Evolutionary conservation across 1,140 invertebrate species (phyloP).

Genomic region (Heliothis virescens): DNA sequence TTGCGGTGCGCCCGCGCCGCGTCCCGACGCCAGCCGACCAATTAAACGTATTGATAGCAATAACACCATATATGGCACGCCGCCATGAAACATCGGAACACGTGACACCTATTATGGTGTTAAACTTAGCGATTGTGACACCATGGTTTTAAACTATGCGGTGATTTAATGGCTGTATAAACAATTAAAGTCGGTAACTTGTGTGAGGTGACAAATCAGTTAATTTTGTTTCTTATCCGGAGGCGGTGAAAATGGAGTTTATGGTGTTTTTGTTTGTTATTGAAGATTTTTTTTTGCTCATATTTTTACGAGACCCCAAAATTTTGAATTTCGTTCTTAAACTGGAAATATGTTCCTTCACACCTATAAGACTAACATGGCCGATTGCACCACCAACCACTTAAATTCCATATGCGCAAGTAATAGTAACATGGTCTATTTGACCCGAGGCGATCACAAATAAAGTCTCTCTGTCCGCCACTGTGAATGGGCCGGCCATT

Average conservation of each 20-base stretch:
- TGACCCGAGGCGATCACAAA: conserved; percentile 52
- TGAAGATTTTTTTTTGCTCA: too few relatives aligned
- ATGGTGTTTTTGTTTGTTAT: too few relatives aligned
- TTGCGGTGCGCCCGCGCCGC: conserved; percentile 50
- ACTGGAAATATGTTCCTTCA: too few relatives aligned
- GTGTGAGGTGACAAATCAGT: conserved; percentile 16
- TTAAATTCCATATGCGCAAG: conserved; percentile 40
- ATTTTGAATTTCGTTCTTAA: too few relatives aligned
- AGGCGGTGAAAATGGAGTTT: neutral
- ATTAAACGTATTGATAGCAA: conserved; percentile 76
- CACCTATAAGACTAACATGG: neutral
- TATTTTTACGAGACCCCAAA: too few relatives aligned
- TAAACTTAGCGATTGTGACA: conserved; percentile 55
- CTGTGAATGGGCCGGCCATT: conserved; percentile 64
- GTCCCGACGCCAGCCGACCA: conserved; percentile 52
- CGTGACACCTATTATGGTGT: conserved; percentile 61
- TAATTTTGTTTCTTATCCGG: neutral
- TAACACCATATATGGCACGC: conserved; percentile 66
- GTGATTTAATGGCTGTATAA: conserved; percentile 44
- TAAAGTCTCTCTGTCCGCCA: conserved; percentile 39
- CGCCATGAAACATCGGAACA: conserved; percentile 61
- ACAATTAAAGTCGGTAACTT: conserved; percentile 30
- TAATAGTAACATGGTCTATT: conserved; percentile 46
- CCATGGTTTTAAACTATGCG: conserved; percentile 60
- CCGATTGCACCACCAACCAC: neutral